Evolutionary conservation across 2,113 vertebrate species (phyloP).

Genomic region (Xenotilapia caudafasciata): DNA sequence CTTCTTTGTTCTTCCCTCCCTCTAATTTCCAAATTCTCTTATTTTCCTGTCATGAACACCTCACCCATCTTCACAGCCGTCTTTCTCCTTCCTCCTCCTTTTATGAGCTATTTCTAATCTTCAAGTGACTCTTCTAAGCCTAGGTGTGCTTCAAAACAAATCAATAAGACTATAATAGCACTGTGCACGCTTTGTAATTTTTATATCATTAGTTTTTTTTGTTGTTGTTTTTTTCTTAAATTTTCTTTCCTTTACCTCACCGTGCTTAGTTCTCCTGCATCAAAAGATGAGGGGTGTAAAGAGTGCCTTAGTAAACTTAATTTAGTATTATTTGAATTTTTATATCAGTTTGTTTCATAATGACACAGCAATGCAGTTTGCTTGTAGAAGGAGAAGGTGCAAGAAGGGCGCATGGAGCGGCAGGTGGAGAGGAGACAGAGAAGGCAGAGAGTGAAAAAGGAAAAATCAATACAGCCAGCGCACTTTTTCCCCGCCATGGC

Average conservation of each 20-base stretch:
- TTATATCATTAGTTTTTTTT: constrained; percentile 98
- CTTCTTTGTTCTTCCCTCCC: neutral
- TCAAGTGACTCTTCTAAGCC: constrained; percentile 74
- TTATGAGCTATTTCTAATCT: constrained; percentile 64
- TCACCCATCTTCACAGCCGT: neutral
- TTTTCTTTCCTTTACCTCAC: neutral
- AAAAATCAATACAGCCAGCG: constrained; percentile 97
- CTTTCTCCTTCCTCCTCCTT: constrained; percentile 19
- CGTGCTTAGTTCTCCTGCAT: constrained; percentile 80
- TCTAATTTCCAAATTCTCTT: neutral
- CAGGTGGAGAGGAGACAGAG: constrained; percentile 62
- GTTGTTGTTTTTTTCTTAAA: constrained; percentile 77
- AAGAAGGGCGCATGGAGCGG: constrained; percentile 54
- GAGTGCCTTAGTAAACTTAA: constrained; percentile 92
- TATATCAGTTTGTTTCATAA: constrained; percentile 99
- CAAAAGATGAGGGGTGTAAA: constrained; percentile 70
- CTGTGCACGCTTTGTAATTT: constrained; percentile 94
- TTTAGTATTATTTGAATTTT: constrained; percentile 99
- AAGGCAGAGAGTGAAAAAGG: constrained; percentile 61
- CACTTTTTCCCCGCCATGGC: constrained; percentile 89
- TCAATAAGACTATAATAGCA: constrained; percentile 98
- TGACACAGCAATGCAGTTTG: constrained; percentile 78
- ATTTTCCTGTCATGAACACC: neutral
- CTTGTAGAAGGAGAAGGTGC: constrained; percentile 61
- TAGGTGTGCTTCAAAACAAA: constrained; percentile 97